Base-by-base conservation (phyloP, 2,797 vertebrate genomes). In the Esox lucius region DNA sequence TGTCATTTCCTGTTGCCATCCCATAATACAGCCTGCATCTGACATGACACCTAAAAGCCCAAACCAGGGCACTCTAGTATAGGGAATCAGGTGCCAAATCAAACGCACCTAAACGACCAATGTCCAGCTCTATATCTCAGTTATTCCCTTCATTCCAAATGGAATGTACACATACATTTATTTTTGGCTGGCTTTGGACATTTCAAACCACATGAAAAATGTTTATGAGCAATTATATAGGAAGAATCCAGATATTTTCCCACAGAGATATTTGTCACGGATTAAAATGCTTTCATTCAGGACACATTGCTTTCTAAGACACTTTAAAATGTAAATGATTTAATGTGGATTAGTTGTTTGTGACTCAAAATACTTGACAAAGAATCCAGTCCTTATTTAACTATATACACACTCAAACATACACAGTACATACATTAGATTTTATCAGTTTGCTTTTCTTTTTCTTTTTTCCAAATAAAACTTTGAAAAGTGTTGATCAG, bases 401-500 rank as follows among this genome's bases (percentile, higher is more conserved):
- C 56, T 75, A 9, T 61, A 28, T 59, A 73, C 61, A 87, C 28
- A 59, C 53, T 39, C 61, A 78, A 61, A 83, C 59, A 78, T 39
- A 83, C 68, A 82, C 48, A 80, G 75, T 80, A 87, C 84, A 83
- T 75, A 83, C 69, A 81, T 76, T 74, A 81, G 64, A 77, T 53
- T 81, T 73, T 87, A 71, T 79, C 70, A 64, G 65, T 71, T 85
- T 83, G 74, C 73, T 73, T 64, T 76, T 72, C 53, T 74, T 82
- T 87, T 88, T 87, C 5, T 48, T 75, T 82, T 87, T 88, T 87
- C 84, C 84, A 86, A 88, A 88, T 87, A 86, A 90, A 88, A 88
- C 85, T 84, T 85, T 89, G 84, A 87, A 86, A 90, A 92, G 85
- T 87, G 74, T 84, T 78, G 71, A 84, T 92, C 83, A 90, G 89